Base-by-base conservation (phyloP, 2,888 invertebrate genomes). In the Perizoma affinitatum region DNA sequence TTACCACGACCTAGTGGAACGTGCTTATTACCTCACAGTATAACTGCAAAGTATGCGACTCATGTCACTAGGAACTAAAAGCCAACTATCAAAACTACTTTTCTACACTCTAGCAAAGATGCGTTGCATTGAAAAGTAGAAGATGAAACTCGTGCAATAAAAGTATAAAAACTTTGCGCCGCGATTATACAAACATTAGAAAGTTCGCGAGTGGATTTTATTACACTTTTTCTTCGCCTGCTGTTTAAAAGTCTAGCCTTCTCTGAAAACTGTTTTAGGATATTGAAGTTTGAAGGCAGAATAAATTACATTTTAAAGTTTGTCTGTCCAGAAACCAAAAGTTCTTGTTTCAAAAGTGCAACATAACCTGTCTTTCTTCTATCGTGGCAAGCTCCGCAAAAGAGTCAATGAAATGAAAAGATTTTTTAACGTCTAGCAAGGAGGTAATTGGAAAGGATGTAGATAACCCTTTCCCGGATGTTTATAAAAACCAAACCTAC, bases 141-240 rank as follows among this genome's bases (percentile, higher is more conserved):
- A 63, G 45, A 53, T 48, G 22, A 48, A 67, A 65, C 63, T 63
- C 61, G 6, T 6, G 64, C 66, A 66, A 66, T 68, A 61, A 62
- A 66, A 64, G 63, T 58, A 45, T 48, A 48, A 55, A 47, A 64
- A 63, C 57, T 48, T 35, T 7, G 34, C 53, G 55, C 50, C 53
- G 54, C 61, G 54, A 56, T 62, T 61, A 62, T 58, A 56, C 58
- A 48, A 34, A 45, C 65, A 58, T 62, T 60, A 55, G 54, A 57
- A 59, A 68, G 52, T 64, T 68, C 33, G 54, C 49, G 51, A 62
- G 56, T 51, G 52, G 53, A 49, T 61, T 62, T 68, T 66, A 68
- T 66, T 66, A 60, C 58, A 49, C 36, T 65, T 62, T 59, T 63
- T 68, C 56, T 63, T 55, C 46, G 10, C 48, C 10, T 44, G 44